Evolutionary conservation across 2,113 vertebrate genomes (phyloP).

Genomic region (Litocranius walleri): DNA sequence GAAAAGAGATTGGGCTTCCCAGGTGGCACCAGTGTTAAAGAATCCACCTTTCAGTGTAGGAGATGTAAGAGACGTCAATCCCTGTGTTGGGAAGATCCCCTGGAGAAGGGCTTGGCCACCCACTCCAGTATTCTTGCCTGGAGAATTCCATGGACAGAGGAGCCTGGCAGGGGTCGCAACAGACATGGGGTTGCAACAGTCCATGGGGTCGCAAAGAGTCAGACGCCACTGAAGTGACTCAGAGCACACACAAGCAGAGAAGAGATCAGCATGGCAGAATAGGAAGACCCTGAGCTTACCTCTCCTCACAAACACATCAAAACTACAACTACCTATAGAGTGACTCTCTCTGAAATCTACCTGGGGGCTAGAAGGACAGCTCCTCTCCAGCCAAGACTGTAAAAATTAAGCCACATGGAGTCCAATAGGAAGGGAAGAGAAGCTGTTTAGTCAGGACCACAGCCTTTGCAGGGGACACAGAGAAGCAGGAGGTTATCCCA

Average conservation of each 20-base stretch:
- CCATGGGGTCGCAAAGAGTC: neutral
- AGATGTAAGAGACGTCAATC: neutral
- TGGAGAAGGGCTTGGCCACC: neutral
- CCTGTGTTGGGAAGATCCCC: neutral
- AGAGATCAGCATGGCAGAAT: neutral
- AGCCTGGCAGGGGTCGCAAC: fast-evolving
- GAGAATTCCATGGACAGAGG: neutral
- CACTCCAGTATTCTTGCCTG: neutral
- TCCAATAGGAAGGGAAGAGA: neutral
- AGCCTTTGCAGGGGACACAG: neutral
- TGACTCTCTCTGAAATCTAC: neutral
- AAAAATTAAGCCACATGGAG: neutral
- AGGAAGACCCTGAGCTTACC: neutral
- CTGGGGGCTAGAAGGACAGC: neutral
- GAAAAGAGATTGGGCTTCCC: neutral
- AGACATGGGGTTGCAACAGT: neutral
- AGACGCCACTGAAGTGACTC: neutral
- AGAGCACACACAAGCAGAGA: neutral
- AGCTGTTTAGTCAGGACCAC: neutral
- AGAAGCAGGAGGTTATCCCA: neutral
- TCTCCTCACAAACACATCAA: neutral
- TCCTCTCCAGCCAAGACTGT: neutral
- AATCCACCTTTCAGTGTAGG: neutral
- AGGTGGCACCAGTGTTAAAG: neutral
- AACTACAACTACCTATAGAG: neutral